Evolutionary conservation across 2,797 vertebrate species (phyloP).

Genomic region (Lepus townsendii): DNA sequence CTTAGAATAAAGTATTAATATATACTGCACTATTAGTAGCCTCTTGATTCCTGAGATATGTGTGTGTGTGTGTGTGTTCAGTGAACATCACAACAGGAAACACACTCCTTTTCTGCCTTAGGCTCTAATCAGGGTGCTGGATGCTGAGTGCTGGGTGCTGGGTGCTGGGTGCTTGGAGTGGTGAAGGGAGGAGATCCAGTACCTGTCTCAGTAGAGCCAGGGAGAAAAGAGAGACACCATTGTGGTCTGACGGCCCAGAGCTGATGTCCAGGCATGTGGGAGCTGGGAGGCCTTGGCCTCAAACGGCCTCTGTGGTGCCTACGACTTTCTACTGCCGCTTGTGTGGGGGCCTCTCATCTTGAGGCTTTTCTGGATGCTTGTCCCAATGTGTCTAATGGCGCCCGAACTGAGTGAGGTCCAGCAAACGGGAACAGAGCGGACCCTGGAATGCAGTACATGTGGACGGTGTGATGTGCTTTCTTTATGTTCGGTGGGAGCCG

Average conservation of each 20-base stretch:
- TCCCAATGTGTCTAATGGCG: neutral
- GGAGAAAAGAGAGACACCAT: neutral
- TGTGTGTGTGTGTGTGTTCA: neutral
- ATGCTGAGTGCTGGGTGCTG: too few relatives aligned
- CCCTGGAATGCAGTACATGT: too few relatives aligned
- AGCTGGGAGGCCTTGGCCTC: neutral
- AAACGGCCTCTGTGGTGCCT: neutral
- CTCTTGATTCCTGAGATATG: too few relatives aligned
- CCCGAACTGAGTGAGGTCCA: neutral
- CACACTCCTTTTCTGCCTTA: neutral
- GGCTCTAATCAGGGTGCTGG: neutral
- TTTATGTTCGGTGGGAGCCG: neutral
- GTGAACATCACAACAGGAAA: neutral
- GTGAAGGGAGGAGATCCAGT: accelerated
- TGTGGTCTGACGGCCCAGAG: neutral
- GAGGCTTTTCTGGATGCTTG: neutral
- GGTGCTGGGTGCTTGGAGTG: too few relatives aligned
- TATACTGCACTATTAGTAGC: too few relatives aligned
- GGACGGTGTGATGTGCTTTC: neutral
- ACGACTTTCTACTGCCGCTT: too few relatives aligned
- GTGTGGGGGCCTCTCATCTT: neutral
- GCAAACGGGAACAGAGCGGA: neutral
- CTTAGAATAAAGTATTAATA: too few relatives aligned
- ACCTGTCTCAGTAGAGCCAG: neutral
- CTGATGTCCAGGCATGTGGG: accelerated